Percentiles rank a stretch among this genome's conserved stretches.
Conservation (phyloP, 2,113 vertebrate species). For the Diphyllodes magnificus region DNA sequence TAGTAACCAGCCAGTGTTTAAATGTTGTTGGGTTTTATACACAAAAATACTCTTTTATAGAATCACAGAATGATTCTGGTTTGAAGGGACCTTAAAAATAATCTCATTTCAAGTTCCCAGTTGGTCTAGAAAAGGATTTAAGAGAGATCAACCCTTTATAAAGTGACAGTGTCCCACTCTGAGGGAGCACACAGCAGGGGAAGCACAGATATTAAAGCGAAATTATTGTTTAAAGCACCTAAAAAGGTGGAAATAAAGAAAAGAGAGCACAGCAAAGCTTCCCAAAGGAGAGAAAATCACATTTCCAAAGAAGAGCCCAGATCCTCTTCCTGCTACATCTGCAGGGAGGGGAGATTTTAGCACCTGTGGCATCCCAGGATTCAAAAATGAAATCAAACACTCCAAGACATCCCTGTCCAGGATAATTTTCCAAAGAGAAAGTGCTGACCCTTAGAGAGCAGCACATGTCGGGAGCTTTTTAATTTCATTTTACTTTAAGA, state of each 20-base stretch:
- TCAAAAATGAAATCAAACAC: background rate
- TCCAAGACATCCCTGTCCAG: background rate
- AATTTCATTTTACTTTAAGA: background rate
- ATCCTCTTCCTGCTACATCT: background rate
- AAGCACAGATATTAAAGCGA: background rate
- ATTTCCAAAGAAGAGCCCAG: background rate
- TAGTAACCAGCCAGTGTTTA: background rate
- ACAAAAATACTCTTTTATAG: background rate
- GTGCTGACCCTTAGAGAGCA: background rate
- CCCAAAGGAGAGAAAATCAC: background rate
- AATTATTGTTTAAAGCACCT: background rate
- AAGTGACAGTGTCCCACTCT: background rate
- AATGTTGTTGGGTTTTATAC: background rate
- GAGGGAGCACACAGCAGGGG: background rate
- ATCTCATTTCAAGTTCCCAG: background rate
- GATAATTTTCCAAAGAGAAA: background rate
- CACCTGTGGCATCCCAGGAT: background rate
- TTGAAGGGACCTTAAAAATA: background rate
- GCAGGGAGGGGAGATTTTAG: background rate
- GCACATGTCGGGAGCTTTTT: background rate
- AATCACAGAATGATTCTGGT: background rate
- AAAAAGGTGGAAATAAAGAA: background rate
- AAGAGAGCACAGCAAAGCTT: background rate
- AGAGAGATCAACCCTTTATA: background rate
- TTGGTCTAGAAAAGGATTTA: background rate